Percentiles rank a stretch among this genome's conserved stretches.
Conservation (phyloP, 1,140 invertebrate species). For the Cyphomyrmex costatus region DNA sequence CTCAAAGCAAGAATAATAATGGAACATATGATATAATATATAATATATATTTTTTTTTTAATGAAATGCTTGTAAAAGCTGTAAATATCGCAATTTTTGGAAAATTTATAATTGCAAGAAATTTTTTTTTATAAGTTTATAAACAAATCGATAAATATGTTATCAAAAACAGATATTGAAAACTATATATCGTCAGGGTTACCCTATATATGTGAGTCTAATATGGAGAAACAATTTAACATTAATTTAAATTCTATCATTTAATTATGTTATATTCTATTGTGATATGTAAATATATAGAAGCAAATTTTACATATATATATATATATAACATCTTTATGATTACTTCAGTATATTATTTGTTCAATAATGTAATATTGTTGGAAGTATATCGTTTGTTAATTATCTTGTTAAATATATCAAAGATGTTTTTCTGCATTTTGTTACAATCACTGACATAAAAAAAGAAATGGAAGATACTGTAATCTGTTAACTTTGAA, state of each 20-base stretch:
- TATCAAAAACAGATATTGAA: neutral
- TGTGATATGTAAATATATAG: neutral
- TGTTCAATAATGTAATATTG: constrained; percentile 16
- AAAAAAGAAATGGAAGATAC: constrained; percentile 39
- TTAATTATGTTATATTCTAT: neutral
- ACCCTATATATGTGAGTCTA: neutral
- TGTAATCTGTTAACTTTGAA: constrained; percentile 49
- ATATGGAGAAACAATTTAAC: neutral
- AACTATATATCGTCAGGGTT: constrained; percentile 11
- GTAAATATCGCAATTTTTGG: neutral
- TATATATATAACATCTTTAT: neutral
- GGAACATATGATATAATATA: too few species aligned
- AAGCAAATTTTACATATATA: neutral
- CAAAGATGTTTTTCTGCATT: constrained; percentile 36
- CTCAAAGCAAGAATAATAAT: too few species aligned
- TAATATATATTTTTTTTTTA: too few species aligned
- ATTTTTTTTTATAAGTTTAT: neutral
- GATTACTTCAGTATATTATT: neutral
- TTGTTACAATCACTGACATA: constrained; percentile 35
- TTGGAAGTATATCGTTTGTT: constrained; percentile 29
- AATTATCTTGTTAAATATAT: constrained; percentile 52
- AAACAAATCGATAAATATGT: neutral
- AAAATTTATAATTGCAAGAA: neutral
- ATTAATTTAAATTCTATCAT: neutral
- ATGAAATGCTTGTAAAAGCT: neutral